phyloP scores from a whole-genome alignment of 1,140 invertebrate genomes.

The Drosophila santomea region DNA sequence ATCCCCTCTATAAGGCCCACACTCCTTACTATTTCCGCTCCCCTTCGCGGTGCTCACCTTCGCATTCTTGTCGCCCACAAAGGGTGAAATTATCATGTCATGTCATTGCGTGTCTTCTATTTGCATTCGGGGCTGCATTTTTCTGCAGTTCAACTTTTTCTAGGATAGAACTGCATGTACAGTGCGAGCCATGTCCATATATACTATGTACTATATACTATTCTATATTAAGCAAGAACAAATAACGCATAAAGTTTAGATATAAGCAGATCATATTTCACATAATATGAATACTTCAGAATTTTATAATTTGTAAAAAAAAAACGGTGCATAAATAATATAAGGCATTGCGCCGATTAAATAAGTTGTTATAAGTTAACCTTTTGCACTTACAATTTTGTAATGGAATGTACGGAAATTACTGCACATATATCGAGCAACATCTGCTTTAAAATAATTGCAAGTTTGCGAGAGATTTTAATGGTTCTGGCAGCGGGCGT shows the following conservation, averaged over 20 bases:
- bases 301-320: too few relatives aligned
- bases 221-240: too few relatives aligned
- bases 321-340: too few relatives aligned
- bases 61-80: constrained; percentile 37
- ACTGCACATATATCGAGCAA: constrained; percentile 50
- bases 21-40: background rate
- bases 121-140: constrained; percentile 57
- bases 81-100: constrained; percentile 69
- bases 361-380: background rate
- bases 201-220: too few relatives aligned
- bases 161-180: constrained; percentile 33
- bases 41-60: constrained; percentile 26
- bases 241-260: too few relatives aligned
- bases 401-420: constrained; percentile 21
- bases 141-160: constrained; percentile 65
- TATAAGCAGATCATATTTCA: too few relatives aligned
- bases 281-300: too few relatives aligned
- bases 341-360: too few relatives aligned
- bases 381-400: background rate
- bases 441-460: constrained; percentile 77
- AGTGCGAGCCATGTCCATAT: constrained; percentile 2
- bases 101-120: constrained; percentile 66
- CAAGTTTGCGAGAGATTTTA: constrained; percentile 71
- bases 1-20: constrained; percentile 21
- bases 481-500: constrained; percentile 55